Base-by-base conservation (phyloP, 2,888 invertebrate genomes). In the Prosapia bicincta region DNA sequence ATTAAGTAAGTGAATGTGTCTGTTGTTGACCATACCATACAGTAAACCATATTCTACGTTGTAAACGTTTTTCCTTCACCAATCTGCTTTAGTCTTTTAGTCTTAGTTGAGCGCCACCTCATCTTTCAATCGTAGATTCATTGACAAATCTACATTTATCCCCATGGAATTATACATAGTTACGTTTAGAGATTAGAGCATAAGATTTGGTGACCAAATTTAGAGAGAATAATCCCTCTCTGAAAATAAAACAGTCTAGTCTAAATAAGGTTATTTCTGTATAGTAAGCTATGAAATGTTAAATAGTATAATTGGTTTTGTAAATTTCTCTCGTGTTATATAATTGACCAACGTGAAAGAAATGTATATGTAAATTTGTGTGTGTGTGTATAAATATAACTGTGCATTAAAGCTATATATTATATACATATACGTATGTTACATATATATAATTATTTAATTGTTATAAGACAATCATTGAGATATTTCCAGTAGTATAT, bases 381-480 rank as follows among this genome's bases (percentile, higher is more conserved):
- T n/a, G n/a, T n/a, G n/a, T n/a, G n/a, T n/a, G n/a, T n/a, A n/a
- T n/a, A n/a, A n/a, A n/a, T n/a, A n/a, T n/a, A n/a, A n/a, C n/a
- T n/a, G n/a, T n/a, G n/a, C n/a, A n/a, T n/a, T n/a, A n/a, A n/a
- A n/a, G n/a, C n/a, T n/a, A n/a, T n/a, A n/a, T n/a, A n/a, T n/a
- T n/a, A n/a, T n/a, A n/a, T n/a, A n/a, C n/a, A n/a, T n/a, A n/a
- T 30, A 54, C 2, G 20, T 54, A 10, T 20, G n/a, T 20, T 54
- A 54, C 20, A 54, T 54, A 54, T 54, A 54, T 54, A 54, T 54
- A 54, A 54, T 54, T 54, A 54, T 54, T 54, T 54, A 54, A 54
- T 20, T 69, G 74, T 74, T 68, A 28, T 74, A 30, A 74, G 74
- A 74, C 74, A 74, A 74, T 74, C 74, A 74, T 73, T 66, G n/a